Evolutionary conservation across 2,113 vertebrate genomes (phyloP), one percentile per base, ranked within the genome.

Genomic region (Tauraco erythrolophus): DNA sequence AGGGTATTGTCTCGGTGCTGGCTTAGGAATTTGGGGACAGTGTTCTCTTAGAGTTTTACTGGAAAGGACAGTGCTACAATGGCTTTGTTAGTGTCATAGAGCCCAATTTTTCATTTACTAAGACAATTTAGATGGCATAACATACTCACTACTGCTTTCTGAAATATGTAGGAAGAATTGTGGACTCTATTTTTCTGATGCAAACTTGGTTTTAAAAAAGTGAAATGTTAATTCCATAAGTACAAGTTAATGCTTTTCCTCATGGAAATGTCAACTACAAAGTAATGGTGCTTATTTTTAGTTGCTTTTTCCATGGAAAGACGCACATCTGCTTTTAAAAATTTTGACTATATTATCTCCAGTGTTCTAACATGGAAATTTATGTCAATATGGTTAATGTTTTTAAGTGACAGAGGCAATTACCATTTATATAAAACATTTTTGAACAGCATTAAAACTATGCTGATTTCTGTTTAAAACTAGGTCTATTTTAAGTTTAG

Each of bases 341-440:
- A 43, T 8, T 21, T 35, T 77, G 24, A 65, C 68, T 89, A 5
- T 57, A 76, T 91, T 91, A 48, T 94, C 61, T 92, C 58, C 61
- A 60, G n/a, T 62, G 71, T 62, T 85, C 39, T 71, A 85, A 71
- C 39, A 71, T n/a, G 66, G 53, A 83, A 85, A 83, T 85, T 86
- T 70, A 78, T 92, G 82, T 85, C 75, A 72, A 33, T 56, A 85
- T 80, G 35, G 61, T 83, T 88, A 85, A 83, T 79, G 53, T 94
- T 92, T 86, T 80, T 79, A 83, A 76, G 66, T 86, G 89, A 53
- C 79, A 80, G 83, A 80, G 43, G 62, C 76, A 92, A 80, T 92
- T 94, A 72, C 33, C 35, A 24, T 72, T 84, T 86, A 74, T 10
- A 84, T 75, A 71, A 92, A 95, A 57, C n/a, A 35, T 78, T 81